Evolutionary conservation across 2,888 invertebrate genomes (phyloP).

Genomic region (Cosmopolites sordidus): DNA sequence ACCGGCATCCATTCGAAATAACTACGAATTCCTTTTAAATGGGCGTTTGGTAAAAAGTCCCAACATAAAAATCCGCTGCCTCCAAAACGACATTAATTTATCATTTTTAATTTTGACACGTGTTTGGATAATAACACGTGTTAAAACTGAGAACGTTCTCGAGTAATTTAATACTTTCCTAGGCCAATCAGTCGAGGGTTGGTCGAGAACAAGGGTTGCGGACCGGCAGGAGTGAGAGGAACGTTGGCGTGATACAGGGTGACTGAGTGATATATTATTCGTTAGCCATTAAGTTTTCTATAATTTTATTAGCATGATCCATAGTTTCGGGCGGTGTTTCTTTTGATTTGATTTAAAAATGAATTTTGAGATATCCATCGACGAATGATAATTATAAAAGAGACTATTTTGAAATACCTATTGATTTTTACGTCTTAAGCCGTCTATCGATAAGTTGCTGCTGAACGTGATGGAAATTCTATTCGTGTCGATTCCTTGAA

Average conservation of each 20-base stretch:
- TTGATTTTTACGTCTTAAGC: too few species aligned
- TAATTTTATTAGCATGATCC: too few species aligned
- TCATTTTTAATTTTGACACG: constrained; percentile 37
- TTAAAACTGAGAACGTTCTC: constrained; percentile 28
- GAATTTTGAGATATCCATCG: too few species aligned
- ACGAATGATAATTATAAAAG: too few species aligned
- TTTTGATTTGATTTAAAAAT: too few species aligned
- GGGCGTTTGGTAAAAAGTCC: not conserved
- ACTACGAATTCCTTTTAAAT: constrained; percentile 34
- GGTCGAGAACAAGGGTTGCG: not conserved
- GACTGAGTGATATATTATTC: too few species aligned
- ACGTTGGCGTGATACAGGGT: not conserved
- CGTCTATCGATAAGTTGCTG: too few species aligned
- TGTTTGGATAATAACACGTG: constrained; percentile 39
- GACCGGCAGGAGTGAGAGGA: not conserved
- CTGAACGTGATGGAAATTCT: too few species aligned
- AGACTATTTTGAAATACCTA: too few species aligned
- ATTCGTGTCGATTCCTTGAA: too few species aligned
- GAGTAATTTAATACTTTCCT: constrained; percentile 34
- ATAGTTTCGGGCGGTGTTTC: too few species aligned
- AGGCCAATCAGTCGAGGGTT: constrained; percentile 10
- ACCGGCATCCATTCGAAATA: constrained; percentile 34
- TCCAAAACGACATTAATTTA: constrained; percentile 33
- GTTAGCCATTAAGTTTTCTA: too few species aligned
- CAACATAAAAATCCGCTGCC: constrained; percentile 27